These are phyloP conservation scores for Gymnothorax javanicus DNA, from an alignment of 2,797 vertebrate genomes.

Conservation along the genomic window DNA sequence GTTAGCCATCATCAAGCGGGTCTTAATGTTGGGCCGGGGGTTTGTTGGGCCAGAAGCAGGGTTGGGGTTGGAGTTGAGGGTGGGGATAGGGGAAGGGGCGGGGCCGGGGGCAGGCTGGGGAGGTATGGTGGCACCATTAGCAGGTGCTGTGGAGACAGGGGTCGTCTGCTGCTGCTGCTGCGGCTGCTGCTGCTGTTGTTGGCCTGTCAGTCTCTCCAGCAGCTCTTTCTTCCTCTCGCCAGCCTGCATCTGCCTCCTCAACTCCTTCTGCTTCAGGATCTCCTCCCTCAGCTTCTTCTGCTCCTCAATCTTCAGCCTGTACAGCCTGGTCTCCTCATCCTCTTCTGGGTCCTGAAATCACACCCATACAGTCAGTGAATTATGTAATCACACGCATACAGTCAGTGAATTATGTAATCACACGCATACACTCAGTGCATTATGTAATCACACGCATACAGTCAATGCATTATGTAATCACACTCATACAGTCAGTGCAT, in stretches of 20 bases:
- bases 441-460: too few relatives aligned
- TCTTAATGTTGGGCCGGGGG: constrained; percentile 62
- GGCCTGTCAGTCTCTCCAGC: constrained; percentile 83
- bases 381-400: too few relatives aligned
- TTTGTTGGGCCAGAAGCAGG: neutral
- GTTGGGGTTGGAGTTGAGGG: constrained; percentile 46
- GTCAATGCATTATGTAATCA: too few relatives aligned
- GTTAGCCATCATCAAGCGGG: constrained; percentile 66
- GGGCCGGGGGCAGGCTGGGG: constrained; percentile 53
- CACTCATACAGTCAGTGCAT: too few relatives aligned
- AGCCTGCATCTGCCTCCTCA: constrained; percentile 93
- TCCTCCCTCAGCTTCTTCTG: constrained; percentile 94
- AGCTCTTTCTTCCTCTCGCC: constrained; percentile 92
- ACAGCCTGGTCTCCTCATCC: constrained; percentile 93
- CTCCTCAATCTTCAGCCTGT: constrained; percentile 94
- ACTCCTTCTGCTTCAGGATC: constrained; percentile 91
- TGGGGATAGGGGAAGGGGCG: constrained; percentile 49
- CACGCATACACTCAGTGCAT: too few relatives aligned
- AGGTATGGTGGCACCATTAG: constrained; percentile 33
- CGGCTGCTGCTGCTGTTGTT: constrained; percentile 59
- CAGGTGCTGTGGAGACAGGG: constrained; percentile 39
- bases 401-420: too few relatives aligned
- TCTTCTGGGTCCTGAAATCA: constrained; percentile 81
- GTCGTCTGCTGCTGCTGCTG: constrained; percentile 54
- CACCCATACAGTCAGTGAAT: neutral